These are phyloP conservation scores for Balaeniceps rex DNA, from an alignment of 2,113 vertebrate genomes.

Conservation along the genomic window DNA sequence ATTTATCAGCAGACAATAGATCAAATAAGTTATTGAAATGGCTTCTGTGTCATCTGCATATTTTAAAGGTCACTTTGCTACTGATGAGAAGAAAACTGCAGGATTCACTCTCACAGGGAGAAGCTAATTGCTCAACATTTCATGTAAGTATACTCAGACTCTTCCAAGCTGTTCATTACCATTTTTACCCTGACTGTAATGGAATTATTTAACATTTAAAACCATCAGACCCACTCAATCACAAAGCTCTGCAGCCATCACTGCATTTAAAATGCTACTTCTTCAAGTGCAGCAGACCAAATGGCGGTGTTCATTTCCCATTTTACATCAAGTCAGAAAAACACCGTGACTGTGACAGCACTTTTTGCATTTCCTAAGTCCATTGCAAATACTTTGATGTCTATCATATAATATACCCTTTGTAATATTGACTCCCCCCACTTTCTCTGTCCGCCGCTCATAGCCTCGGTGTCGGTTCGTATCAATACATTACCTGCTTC, in stretches of 20 bases:
- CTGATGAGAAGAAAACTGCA: conserved; percentile 20
- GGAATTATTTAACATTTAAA: conserved; percentile 58
- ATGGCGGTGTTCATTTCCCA: background rate
- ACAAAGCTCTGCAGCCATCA: background rate
- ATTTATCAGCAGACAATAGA: conserved; percentile 5
- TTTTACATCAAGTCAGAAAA: background rate
- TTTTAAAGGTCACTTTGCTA: conserved; percentile 45
- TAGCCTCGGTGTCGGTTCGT: background rate
- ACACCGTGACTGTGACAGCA: background rate
- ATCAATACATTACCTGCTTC: background rate
- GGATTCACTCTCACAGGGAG: conserved; percentile 1
- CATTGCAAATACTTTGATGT: background rate
- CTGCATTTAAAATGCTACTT: background rate
- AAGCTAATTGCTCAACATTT: conserved; percentile 52
- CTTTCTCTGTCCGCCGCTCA: background rate
- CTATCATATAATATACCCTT: background rate
- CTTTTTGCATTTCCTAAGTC: background rate
- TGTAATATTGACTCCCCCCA: background rate
- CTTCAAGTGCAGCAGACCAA: background rate
- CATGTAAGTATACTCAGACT: conserved; percentile 6
- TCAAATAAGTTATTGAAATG: background rate
- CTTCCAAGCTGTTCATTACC: conserved; percentile 51
- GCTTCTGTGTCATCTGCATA: background rate
- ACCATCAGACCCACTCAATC: background rate
- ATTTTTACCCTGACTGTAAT: conserved; percentile 12